These are phyloP conservation scores for Oophaga pumilio DNA, from an alignment of 2,113 vertebrate genomes.

Conservation along the genomic window DNA sequence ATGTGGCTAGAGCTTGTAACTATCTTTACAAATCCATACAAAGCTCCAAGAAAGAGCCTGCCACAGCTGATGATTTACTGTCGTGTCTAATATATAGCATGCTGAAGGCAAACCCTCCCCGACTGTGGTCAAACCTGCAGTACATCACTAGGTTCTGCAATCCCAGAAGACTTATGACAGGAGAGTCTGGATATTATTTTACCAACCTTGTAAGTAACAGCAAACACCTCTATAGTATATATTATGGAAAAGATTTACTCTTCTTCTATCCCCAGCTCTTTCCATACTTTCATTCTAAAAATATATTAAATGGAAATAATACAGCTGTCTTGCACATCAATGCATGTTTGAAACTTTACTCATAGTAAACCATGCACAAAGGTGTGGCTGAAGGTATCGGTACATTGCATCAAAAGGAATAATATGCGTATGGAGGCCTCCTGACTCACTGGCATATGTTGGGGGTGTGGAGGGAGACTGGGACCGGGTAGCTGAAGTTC, in stretches of 20 bases:
- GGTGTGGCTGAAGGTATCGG: no score
- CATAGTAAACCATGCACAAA: not conserved
- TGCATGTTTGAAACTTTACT: not conserved
- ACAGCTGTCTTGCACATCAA: not conserved
- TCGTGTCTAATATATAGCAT: conserved; percentile 75
- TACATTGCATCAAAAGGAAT: no score
- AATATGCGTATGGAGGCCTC: no score
- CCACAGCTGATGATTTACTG: conserved; percentile 78
- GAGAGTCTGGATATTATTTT: conserved; percentile 79
- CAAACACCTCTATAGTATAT: not conserved
- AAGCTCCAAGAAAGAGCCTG: conserved; percentile 70
- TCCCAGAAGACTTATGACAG: conserved; percentile 77
- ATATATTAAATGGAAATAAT: not conserved
- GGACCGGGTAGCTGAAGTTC: no score
- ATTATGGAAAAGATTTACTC: not conserved
- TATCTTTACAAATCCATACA: conserved; percentile 75
- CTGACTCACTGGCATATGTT: no score
- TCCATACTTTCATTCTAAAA: no score
- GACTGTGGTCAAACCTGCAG: conserved; percentile 78
- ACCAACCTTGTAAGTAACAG: conserved; percentile 74
- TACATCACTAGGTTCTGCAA: conserved; percentile 80
- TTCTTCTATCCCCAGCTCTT: no score
- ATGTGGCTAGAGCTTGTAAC: conserved; percentile 75
- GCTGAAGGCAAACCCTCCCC: conserved; percentile 78
- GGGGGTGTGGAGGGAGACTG: no score